These are phyloP conservation scores for Allygus modestus DNA, from an alignment of 2,888 invertebrate species.

Conservation along the genomic window DNA sequence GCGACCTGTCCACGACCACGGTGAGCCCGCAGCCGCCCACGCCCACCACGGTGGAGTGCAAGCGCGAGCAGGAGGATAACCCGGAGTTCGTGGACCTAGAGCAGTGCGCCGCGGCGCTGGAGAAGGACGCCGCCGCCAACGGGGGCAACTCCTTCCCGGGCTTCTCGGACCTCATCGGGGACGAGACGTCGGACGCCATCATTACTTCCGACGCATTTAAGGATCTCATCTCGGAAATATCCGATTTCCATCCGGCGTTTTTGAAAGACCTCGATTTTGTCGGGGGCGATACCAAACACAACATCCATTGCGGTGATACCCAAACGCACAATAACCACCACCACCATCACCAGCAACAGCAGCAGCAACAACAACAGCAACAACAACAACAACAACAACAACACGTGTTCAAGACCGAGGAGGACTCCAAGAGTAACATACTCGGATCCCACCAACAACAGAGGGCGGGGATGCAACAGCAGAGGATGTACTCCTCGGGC, in stretches of 20 bases:
- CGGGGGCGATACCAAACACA: constrained; percentile 67
- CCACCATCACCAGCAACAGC: constrained; percentile 26
- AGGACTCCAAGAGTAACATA: constrained; percentile 72
- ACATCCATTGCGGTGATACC: constrained; percentile 23
- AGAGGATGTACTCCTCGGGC: constrained; percentile 57
- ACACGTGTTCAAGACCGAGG: constrained; percentile 62
- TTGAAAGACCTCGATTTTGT: constrained; percentile 90
- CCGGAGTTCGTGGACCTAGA: constrained; percentile 92
- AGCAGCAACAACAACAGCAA: constrained; percentile 14
- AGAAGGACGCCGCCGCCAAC: constrained; percentile 87
- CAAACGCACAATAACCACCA: constrained; percentile 47
- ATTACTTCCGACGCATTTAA: constrained; percentile 87
- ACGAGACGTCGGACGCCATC: constrained; percentile 89
- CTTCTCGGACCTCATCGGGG: constrained; percentile 89
- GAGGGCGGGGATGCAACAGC: constrained; percentile 71
- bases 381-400: constrained; percentile 48
- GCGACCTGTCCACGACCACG: constrained; percentile 74
- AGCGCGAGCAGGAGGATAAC: constrained; percentile 85
- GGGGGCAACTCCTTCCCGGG: constrained; percentile 85
- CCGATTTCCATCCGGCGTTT: constrained; percentile 88
- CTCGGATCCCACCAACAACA: constrained; percentile 72
- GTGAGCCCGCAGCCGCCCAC: constrained; percentile 59
- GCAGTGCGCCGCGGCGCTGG: constrained; percentile 90
- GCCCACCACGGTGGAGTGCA: constrained; percentile 82
- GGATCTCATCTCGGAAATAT: constrained; percentile 92